phyloP scores from a whole-genome alignment of 1,140 invertebrate genomes.

The Camponotus pennsylvanicus region DNA sequence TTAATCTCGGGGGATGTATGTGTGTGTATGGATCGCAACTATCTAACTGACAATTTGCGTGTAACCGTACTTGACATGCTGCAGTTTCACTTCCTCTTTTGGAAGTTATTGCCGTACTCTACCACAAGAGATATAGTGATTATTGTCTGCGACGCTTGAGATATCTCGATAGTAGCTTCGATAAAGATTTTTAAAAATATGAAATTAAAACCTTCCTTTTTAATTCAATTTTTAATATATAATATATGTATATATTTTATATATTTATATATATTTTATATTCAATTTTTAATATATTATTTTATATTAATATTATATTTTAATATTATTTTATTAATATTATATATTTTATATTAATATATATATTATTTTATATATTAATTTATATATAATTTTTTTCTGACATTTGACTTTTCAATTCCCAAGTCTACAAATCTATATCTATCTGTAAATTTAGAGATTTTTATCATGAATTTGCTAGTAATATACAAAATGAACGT shows the following conservation, averaged over 20 bases:
- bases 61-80: background rate
- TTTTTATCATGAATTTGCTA: background rate
- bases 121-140: background rate
- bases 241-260: too few relatives aligned
- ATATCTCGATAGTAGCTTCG: background rate
- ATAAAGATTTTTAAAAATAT: background rate
- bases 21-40: background rate
- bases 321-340: too few relatives aligned
- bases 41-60: constrained; percentile 10
- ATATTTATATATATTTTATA: too few relatives aligned
- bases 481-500: background rate
- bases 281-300: too few relatives aligned
- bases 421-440: background rate
- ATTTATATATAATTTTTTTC: background rate
- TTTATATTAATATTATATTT: too few relatives aligned
- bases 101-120: background rate
- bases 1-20: background rate
- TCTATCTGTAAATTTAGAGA: background rate
- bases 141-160: background rate
- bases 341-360: too few relatives aligned
- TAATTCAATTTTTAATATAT: background rate
- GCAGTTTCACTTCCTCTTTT: constrained; percentile 27
- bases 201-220: background rate
- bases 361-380: too few relatives aligned
- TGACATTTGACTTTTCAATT: background rate